Evolutionary conservation across 2,888 invertebrate species (phyloP), one percentile per base, ranked within the genome.

Genomic region (Synanthedon andrenaeformis): DNA sequence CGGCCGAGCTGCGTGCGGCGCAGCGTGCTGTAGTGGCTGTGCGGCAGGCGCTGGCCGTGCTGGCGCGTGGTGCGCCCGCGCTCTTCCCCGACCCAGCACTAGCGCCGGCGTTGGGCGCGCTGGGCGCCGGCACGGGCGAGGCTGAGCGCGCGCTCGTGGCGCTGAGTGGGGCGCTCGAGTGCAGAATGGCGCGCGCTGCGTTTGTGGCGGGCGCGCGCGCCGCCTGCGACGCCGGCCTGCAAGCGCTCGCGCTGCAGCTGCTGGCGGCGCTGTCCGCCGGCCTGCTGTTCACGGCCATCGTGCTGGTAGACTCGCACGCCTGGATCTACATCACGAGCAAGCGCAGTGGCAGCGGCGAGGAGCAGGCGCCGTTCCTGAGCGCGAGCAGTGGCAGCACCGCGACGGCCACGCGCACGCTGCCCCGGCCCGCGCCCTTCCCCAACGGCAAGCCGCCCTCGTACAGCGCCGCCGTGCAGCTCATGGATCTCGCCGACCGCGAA

Each of bases 261-360:
- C 85, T 95, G 56, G 96, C 97, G 41, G 93, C 96, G 57, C 91
- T 95, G 45, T 91, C 94, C 45, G 94, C 96, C 41, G 97, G 97
- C 11, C 90, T 98, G 60, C 89, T 97, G 64, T 93, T 98, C 77
- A 97, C 97, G 0, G 92, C 96, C 41, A 92, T 97, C 64, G 97
- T 97, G 52, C 95, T 97, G 90, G 93, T 98, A 53, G 96, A 97
- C 74, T 97, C 97, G 4, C 97, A 97, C 71, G 96, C 97, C 8
- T 98, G 98, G 97, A 97, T 97, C 74, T 96, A 97, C 74, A 96
- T 97, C 62, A 92, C 96, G 70, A 96, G 95, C 83, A 93, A 94
- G 96, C 92, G 93, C 62, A 91, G 92, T 73, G 94, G 93, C 67
- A 91, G 92, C 57, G 94, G 94, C 76, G 96, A 95, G 78, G 96